Evolutionary conservation across 23 tunicate genomes (phyloP).

Genomic region (Ciona savignyi): DNA sequence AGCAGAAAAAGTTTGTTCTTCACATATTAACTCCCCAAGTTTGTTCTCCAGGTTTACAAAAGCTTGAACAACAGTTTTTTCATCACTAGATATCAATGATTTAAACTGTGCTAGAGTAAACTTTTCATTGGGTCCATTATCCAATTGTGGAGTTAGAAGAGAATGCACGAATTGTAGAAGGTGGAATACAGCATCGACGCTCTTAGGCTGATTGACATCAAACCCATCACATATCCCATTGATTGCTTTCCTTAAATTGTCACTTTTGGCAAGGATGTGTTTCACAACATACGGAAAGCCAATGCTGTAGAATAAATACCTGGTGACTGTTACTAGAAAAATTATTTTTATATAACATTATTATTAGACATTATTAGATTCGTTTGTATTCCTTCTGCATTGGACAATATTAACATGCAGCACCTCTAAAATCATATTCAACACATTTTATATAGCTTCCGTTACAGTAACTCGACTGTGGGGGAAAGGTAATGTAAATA

Average conservation of each 20-base stretch:
- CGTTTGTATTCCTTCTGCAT: too few species aligned
- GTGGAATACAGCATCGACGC: background rate
- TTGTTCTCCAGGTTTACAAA: background rate
- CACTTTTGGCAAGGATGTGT: background rate
- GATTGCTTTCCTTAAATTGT: background rate
- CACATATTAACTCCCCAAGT: background rate
- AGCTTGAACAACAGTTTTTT: background rate
- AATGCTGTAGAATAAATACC: background rate
- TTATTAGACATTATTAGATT: too few species aligned
- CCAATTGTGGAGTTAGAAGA: background rate
- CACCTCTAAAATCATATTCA: too few species aligned
- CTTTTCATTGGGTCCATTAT: background rate
- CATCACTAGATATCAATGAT: background rate
- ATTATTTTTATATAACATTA: too few species aligned
- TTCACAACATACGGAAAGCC: background rate
- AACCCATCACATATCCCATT: background rate
- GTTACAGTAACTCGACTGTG: too few species aligned
- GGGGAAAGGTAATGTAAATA: too few species aligned
- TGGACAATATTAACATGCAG: too few species aligned
- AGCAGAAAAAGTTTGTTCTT: background rate
- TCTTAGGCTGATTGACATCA: background rate
- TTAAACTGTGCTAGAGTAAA: background rate
- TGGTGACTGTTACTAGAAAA: too few species aligned
- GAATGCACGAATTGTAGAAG: background rate
- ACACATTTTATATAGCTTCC: too few species aligned